Percentiles rank a stretch among this genome's conserved stretches.
phyloP scores from a whole-genome alignment of 2,888 invertebrate species.

The Mesodorylaimus sp. region DNA sequence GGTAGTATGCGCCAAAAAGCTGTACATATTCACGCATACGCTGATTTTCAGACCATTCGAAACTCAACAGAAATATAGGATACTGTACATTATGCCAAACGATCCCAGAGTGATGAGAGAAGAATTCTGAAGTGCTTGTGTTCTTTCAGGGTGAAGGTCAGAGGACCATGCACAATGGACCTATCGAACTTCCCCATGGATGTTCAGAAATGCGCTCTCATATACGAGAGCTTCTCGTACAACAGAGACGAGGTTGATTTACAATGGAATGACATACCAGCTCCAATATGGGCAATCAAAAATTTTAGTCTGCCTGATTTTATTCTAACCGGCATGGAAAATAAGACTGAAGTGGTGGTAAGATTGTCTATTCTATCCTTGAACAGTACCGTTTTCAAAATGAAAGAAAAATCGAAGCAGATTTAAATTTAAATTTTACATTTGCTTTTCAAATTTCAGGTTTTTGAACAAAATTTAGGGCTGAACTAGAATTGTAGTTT shows the following conservation, averaged over 20 bases:
- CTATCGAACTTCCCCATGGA: slow-evolving; percentile 26
- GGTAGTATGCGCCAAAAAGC: too few relatives aligned
- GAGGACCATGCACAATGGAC: slow-evolving; percentile 26
- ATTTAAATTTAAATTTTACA: not conserved
- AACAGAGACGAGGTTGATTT: slow-evolving; percentile 25
- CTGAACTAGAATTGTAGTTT: too few relatives aligned
- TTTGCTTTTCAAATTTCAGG: too few relatives aligned
- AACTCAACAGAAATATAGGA: too few relatives aligned
- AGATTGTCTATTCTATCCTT: too few relatives aligned
- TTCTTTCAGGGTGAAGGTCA: slow-evolving; percentile 19
- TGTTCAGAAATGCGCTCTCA: slow-evolving; percentile 22
- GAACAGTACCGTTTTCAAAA: too few relatives aligned
- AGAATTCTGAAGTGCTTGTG: not conserved
- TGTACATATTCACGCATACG: too few relatives aligned
- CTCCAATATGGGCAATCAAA: slow-evolving; percentile 16
- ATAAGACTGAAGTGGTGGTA: slow-evolving; percentile 18
- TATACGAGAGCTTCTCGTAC: slow-evolving; percentile 27
- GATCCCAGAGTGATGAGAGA: too few relatives aligned
- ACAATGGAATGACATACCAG: slow-evolving; percentile 14
- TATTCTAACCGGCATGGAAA: not conserved
- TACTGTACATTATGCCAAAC: too few relatives aligned
- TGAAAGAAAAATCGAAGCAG: slow-evolving; percentile 13
- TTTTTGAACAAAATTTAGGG: too few relatives aligned
- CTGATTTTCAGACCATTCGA: too few relatives aligned
- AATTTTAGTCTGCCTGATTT: not conserved